Percentiles rank a stretch among this genome's conserved stretches.
Evolutionary conservation across 2,888 invertebrate genomes (phyloP).

Genomic region (Limnephilus lunatus): DNA sequence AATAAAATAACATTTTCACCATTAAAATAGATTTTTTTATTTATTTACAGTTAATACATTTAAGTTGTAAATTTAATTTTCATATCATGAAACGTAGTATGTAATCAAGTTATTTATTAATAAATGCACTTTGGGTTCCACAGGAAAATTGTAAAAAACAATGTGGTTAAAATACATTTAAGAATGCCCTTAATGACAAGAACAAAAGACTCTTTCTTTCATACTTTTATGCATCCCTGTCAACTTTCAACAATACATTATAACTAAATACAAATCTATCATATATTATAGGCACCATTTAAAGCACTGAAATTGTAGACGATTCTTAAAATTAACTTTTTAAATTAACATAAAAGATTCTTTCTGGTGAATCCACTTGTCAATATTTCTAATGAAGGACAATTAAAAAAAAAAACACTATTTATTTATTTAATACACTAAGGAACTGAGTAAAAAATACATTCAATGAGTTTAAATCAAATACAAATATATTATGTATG

Average conservation of each 20-base stretch:
- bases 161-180: not conserved
- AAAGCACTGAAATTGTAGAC: slow-evolving; percentile 33
- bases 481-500: not conserved
- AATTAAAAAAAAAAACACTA: not conserved
- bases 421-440: not conserved
- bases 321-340: not conserved
- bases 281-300: slow-evolving; percentile 31
- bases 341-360: not conserved
- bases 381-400: not conserved
- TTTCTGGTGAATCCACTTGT: not conserved
- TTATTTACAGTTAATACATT: slow-evolving; percentile 54
- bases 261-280: not conserved
- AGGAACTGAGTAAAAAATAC: not conserved
- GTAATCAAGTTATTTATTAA: slow-evolving; percentile 42
- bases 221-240: slow-evolving; percentile 2
- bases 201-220: slow-evolving; percentile 26
- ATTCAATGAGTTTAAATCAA: not conserved
- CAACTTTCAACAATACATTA: not conserved
- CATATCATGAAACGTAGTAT: slow-evolving; percentile 38
- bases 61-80: slow-evolving; percentile 23
- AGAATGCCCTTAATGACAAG: slow-evolving; percentile 37
- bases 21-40: slow-evolving; percentile 56
- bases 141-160: slow-evolving; percentile 28
- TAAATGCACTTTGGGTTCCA: slow-evolving; percentile 57
- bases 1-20: slow-evolving; percentile 54